Evolutionary conservation across 2,797 vertebrate species (phyloP).

Genomic region (Pangasius djambal): DNA sequence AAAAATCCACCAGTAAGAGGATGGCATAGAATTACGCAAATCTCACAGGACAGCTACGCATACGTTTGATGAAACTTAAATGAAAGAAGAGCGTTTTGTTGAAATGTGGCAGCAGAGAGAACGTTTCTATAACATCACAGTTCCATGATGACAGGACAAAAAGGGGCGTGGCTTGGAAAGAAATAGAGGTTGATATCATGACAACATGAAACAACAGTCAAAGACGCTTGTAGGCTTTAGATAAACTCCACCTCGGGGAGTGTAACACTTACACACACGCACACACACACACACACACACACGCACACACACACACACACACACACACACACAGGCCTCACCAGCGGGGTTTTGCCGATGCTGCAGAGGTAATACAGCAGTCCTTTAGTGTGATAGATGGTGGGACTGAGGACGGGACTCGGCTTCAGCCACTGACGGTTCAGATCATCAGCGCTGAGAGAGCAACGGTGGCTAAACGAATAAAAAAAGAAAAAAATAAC

Average conservation of each 20-base stretch:
- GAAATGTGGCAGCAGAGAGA: background rate
- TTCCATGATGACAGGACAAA: background rate
- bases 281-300: background rate
- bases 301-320: background rate
- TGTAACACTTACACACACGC: background rate
- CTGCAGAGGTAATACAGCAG: constrained; percentile 85
- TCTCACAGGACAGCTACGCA: background rate
- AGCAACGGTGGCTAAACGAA: constrained; percentile 84
- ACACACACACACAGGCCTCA: constrained; percentile 67
- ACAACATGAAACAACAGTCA: no score
- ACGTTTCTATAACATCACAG: background rate
- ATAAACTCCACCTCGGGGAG: background rate
- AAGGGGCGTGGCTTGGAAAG: background rate
- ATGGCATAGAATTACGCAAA: background rate
- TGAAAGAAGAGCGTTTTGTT: no score
- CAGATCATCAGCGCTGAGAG: constrained; percentile 85
- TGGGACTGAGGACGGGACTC: constrained; percentile 79
- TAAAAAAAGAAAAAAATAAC: constrained; percentile 13
- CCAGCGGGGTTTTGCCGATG: constrained; percentile 80
- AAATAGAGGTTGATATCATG: background rate
- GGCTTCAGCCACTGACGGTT: constrained; percentile 90
- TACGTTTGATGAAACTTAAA: background rate
- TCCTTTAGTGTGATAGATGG: constrained; percentile 90
- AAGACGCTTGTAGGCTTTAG: background rate
- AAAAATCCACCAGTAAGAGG: background rate